Evolutionary conservation across 2,888 invertebrate species (phyloP).

Genomic region (Diarsia brunnea): DNA sequence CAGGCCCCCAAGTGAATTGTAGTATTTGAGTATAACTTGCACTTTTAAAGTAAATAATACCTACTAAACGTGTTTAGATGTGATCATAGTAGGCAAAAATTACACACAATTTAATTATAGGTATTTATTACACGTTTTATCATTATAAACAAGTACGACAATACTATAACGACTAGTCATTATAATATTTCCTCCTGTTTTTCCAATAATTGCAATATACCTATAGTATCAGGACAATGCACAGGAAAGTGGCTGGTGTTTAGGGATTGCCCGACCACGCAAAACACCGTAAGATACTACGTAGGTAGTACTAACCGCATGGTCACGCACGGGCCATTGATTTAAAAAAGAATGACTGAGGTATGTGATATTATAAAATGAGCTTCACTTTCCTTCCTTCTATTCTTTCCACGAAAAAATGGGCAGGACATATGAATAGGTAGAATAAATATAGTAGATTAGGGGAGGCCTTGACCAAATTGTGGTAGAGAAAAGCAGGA

Average conservation of each 20-base stretch:
- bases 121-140: constrained; percentile 8
- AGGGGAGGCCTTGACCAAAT: background rate
- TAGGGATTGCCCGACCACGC: constrained; percentile 22
- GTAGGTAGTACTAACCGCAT: background rate
- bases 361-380: background rate
- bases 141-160: constrained; percentile 18
- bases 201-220: constrained; percentile 30
- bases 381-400: background rate
- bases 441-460: background rate
- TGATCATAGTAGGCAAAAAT: background rate
- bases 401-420: background rate
- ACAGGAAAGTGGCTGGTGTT: constrained; percentile 24
- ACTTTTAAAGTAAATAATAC: background rate
- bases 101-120: constrained; percentile 7
- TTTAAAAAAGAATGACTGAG: background rate
- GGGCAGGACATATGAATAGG: background rate
- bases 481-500: background rate
- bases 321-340: background rate
- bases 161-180: background rate
- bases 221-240: constrained; percentile 31
- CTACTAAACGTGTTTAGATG: constrained; percentile 1
- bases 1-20: background rate
- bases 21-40: background rate
- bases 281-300: constrained; percentile 20
- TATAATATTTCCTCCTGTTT: constrained; percentile 39